These are phyloP conservation scores for Triplophysa bombifrons DNA, from an alignment of 2,797 vertebrate species.

Conservation along the genomic window DNA sequence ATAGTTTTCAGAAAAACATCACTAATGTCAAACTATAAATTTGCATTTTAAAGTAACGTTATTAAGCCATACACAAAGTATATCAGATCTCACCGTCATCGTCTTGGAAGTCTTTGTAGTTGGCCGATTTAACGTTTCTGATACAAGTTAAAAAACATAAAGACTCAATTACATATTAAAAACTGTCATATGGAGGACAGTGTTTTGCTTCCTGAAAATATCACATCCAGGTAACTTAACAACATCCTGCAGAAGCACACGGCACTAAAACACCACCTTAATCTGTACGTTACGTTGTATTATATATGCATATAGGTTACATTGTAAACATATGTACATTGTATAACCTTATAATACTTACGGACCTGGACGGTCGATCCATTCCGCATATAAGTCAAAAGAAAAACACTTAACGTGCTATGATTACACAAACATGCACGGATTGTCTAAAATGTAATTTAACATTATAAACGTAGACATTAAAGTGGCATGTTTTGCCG, in stretches of 20 bases:
- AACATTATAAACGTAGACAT: background rate
- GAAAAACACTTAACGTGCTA: too few relatives aligned
- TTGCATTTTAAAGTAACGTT: too few relatives aligned
- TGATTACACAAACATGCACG: background rate
- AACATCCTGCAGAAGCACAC: too few relatives aligned
- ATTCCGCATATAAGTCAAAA: conserved; percentile 52
- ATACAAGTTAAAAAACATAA: background rate
- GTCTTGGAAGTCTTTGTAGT: conserved; percentile 81
- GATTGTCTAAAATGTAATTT: background rate
- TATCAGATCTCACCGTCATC: conserved; percentile 75
- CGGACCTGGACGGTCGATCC: conserved; percentile 75
- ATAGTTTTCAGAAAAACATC: too few relatives aligned
- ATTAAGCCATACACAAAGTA: background rate
- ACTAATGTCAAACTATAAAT: background rate
- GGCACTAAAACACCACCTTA: too few relatives aligned
- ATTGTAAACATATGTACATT: background rate
- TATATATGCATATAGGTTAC: too few relatives aligned
- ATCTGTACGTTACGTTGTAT: too few relatives aligned
- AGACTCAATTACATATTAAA: too few relatives aligned
- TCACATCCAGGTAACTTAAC: too few relatives aligned
- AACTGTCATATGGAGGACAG: too few relatives aligned
- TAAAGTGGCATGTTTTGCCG: too few relatives aligned
- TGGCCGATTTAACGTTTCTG: conserved; percentile 84
- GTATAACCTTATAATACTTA: conserved; percentile 7
- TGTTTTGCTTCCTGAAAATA: too few relatives aligned